Conservation (phyloP, 2,797 vertebrate species). For the Pseudopleuronectes americanus region DNA sequence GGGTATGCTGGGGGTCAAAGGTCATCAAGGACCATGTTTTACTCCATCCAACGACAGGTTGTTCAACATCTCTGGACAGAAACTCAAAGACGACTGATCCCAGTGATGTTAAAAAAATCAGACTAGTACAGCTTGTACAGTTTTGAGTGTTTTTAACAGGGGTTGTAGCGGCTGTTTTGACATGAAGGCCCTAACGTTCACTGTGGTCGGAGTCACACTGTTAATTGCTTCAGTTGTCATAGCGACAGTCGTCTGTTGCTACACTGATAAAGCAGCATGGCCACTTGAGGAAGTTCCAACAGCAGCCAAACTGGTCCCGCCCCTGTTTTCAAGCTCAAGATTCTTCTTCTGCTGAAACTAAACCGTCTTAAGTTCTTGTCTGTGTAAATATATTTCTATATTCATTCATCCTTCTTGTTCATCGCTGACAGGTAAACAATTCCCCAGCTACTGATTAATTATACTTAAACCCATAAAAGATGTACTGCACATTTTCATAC, state of each 20-base stretch:
- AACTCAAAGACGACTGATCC: neutral
- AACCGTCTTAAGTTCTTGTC: too few species aligned
- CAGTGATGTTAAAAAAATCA: neutral
- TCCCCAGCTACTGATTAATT: too few species aligned
- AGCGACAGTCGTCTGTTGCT: slow-evolving; percentile 23
- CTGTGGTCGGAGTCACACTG: neutral
- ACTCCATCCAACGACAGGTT: neutral
- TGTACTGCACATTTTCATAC: too few species aligned
- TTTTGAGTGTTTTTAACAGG: neutral
- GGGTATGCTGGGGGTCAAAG: slow-evolving; percentile 15
- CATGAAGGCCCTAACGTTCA: neutral
- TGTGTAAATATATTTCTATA: too few species aligned
- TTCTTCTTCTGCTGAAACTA: too few species aligned
- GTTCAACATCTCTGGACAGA: neutral
- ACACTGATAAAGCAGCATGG: slow-evolving; percentile 43
- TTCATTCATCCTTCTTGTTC: too few species aligned
- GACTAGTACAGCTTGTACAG: neutral
- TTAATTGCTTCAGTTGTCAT: slow-evolving; percentile 4
- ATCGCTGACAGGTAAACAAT: too few species aligned
- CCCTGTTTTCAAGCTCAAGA: too few species aligned
- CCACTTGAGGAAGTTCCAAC: neutral
- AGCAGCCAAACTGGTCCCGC: too few species aligned
- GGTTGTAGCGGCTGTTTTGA: neutral
- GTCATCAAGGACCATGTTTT: slow-evolving; percentile 16
- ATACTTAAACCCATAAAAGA: too few species aligned